A percentile compares a stretch with the other conserved stretches of the same genome.
Conservation (phyloP, 1,140 invertebrate genomes). For the Procambarus clarkii region DNA sequence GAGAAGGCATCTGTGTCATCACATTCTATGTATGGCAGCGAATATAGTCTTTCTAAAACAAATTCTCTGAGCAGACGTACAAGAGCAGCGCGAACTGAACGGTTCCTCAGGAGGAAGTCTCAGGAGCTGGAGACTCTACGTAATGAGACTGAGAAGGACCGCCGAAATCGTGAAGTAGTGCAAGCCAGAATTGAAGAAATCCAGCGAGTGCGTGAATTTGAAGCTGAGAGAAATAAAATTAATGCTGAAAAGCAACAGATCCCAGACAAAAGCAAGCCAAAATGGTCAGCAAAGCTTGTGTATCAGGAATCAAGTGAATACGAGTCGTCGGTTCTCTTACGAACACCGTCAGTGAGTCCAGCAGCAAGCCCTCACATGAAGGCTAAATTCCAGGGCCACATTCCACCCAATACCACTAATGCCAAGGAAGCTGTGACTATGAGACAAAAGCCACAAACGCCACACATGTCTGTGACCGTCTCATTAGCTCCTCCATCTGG, state of each 20-base stretch:
- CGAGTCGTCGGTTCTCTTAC: slow-evolving; percentile 70
- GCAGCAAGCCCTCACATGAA: slow-evolving; percentile 73
- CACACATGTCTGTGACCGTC: slow-evolving; percentile 11
- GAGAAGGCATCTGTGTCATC: slow-evolving; percentile 79
- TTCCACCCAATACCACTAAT: slow-evolving; percentile 19
- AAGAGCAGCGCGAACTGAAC: slow-evolving; percentile 85
- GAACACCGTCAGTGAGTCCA: slow-evolving; percentile 73
- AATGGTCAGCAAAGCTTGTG: slow-evolving; percentile 73
- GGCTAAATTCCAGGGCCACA: slow-evolving; percentile 36
- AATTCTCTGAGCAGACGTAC: slow-evolving; percentile 79
- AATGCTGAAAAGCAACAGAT: slow-evolving; percentile 41
- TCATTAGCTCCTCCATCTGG: slow-evolving; percentile 49
- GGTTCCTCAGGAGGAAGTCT: slow-evolving; percentile 85
- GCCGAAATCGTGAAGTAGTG: slow-evolving; percentile 68
- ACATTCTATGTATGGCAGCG: slow-evolving; percentile 83
- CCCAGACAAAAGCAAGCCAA: slow-evolving; percentile 51
- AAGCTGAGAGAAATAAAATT: slow-evolving; percentile 57
- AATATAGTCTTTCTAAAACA: slow-evolving; percentile 79
- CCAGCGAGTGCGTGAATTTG: slow-evolving; percentile 54
- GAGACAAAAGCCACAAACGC: slow-evolving; percentile 36
- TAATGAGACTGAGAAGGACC: slow-evolving; percentile 78
- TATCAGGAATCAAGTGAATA: slow-evolving; percentile 75
- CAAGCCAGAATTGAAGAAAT: slow-evolving; percentile 72
- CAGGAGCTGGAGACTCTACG: slow-evolving; percentile 81
- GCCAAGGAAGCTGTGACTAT: slow-evolving; percentile 27